A percentile compares a stretch with the other conserved stretches of the same genome.
Conservation (phyloP, 1,140 invertebrate species). For the Chionoecetes opilio region DNA sequence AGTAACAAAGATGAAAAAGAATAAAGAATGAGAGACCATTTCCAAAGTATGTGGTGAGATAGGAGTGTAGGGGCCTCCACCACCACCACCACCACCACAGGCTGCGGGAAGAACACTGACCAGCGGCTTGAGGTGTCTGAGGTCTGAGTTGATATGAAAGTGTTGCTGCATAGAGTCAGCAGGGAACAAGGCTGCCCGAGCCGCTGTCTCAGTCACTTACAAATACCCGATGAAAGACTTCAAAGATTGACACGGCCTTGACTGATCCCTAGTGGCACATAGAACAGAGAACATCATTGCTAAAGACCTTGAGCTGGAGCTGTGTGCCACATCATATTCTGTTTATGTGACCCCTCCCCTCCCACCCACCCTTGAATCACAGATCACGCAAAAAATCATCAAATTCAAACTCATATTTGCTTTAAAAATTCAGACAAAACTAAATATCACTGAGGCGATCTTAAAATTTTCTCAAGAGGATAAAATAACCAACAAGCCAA, state of each 20-base stretch:
- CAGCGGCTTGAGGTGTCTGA: not conserved
- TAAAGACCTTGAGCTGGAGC: not conserved
- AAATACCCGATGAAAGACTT: conserved; percentile 63
- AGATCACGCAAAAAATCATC: not conserved
- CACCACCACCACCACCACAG: too few species aligned
- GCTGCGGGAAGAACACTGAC: too few species aligned
- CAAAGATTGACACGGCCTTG: not conserved
- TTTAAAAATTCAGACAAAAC: not conserved
- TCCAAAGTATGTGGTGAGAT: too few species aligned
- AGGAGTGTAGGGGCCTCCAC: too few species aligned
- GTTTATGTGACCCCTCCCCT: not conserved
- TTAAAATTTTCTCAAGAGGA: not conserved
- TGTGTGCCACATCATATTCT: conserved; percentile 14
- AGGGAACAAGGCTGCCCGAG: not conserved
- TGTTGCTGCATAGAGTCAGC: not conserved
- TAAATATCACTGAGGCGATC: not conserved
- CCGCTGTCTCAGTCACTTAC: not conserved
- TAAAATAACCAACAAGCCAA: not conserved
- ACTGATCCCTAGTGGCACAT: too few species aligned
- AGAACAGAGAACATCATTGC: not conserved
- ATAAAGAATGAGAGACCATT: too few species aligned
- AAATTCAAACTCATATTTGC: not conserved
- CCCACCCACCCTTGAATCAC: not conserved
- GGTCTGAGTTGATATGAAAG: not conserved
- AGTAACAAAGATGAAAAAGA: not conserved